Base-by-base conservation (phyloP, 2,888 invertebrate genomes). In the Cephus sareptanus region DNA sequence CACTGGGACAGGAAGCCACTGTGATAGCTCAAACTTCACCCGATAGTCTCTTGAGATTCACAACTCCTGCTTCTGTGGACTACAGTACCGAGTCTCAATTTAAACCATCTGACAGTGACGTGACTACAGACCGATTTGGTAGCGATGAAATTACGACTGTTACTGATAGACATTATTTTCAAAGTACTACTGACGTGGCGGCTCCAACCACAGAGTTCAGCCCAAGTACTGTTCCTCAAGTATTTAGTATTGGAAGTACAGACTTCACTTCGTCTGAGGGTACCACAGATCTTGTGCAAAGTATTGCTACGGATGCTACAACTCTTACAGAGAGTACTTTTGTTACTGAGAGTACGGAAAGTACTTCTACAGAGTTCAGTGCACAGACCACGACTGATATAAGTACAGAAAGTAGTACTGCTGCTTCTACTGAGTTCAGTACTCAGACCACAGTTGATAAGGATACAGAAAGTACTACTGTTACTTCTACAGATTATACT, bases 401-500 rank as follows among this genome's bases (percentile, higher is more conserved):
- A 30, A 77, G 37, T 35, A 74, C 37, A 35, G 70, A 74, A 33
- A 31, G 31, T 71, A 71, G 31, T 33, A 12, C 31, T 31, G 33
- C 71, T 34, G 69, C 73, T 34, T 56, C 75, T 15, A 77, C 71
- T 31, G 78, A 78, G 13, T 56, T 35, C 9, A 13, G 73, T 69
- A 77, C 77, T 2, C 34, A 75, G n/a, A 69, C 56, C 30, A 79
- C 76, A 37, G 71, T 15, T 31, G 35, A 71, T 71, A 75, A 31
- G 31, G 30, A 4, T 73, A 23, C 31, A 30, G 69, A 75, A 69
- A 81, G 76, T 34, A 71, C 79, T 68, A 68, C 78, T 37, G 77
- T 76, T 74, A 79, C 79, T 71, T 75, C 69, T 30, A 69, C 76
- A 34, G 70, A 76, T 13, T 30, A 68, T 76, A 71, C 30, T 15